These are phyloP conservation scores for Drosophila multiciliata DNA, from an alignment of 2,888 invertebrate species.

Conservation along the genomic window DNA sequence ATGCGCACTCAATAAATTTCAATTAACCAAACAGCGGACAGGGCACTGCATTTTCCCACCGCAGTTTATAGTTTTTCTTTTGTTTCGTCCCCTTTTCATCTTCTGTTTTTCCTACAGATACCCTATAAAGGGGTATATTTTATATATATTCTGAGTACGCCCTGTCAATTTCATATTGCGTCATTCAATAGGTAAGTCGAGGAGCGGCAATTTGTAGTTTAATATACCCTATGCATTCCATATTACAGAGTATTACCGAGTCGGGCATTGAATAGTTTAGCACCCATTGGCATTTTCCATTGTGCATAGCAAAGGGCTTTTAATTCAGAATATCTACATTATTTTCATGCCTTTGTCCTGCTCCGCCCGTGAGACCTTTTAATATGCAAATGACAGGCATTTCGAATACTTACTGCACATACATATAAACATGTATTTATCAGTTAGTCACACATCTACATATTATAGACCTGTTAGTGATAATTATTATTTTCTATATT, in stretches of 20 bases:
- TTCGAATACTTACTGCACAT: background rate
- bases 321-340: conserved; percentile 42
- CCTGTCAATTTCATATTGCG: background rate
- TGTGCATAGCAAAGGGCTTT: conserved; percentile 38
- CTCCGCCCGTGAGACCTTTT: background rate
- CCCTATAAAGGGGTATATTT: conserved; percentile 9
- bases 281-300: conserved; percentile 5
- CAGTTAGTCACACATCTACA: background rate
- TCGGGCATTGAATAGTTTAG: background rate
- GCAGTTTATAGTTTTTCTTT: conserved; percentile 53
- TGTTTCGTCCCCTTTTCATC: conserved; percentile 26
- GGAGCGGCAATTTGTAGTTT: background rate
- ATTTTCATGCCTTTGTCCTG: background rate
- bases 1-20: conserved; percentile 74
- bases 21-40: conserved; percentile 63
- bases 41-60: conserved; percentile 38
- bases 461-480: background rate
- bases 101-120: background rate
- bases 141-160: background rate
- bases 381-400: background rate
- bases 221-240: background rate
- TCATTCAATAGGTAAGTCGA: background rate
- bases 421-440: background rate
- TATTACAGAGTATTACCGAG: conserved; percentile 1
- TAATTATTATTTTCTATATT: background rate